Conservation (phyloP, 2,888 invertebrate species). For the Metacarcinus magister region DNA sequence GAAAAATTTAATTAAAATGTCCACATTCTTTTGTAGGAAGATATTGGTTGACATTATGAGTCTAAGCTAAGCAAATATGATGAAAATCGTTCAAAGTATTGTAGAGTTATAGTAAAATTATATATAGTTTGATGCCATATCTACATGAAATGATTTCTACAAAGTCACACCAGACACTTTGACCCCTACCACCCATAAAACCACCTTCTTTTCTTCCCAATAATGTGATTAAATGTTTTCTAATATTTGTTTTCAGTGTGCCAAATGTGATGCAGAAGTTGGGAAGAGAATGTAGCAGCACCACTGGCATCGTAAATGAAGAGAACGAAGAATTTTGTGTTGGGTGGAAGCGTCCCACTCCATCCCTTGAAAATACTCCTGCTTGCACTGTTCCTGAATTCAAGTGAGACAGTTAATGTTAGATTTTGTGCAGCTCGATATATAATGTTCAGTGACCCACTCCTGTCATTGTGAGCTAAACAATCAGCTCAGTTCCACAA, state of each 20-base stretch:
- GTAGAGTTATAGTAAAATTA: too few species aligned
- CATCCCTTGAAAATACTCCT: conserved; percentile 35
- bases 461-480: too few species aligned
- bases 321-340: conserved; percentile 83
- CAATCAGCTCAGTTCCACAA: too few species aligned
- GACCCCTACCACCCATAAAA: too few species aligned
- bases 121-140: too few species aligned
- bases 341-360: conserved; percentile 83
- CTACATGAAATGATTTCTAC: too few species aligned
- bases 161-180: neutral
- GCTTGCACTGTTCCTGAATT: conserved; percentile 79
- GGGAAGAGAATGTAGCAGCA: conserved; percentile 83
- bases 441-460: neutral
- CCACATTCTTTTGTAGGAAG: too few species aligned
- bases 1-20: too few species aligned
- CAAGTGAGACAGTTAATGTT: conserved; percentile 64
- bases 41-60: too few species aligned
- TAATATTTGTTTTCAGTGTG: conserved; percentile 71
- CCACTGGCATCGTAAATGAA: conserved; percentile 83
- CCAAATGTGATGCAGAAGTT: conserved; percentile 83
- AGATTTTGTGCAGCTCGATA: neutral
- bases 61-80: too few species aligned
- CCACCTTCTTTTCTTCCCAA: neutral
- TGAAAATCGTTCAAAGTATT: too few species aligned
- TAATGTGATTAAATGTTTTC: neutral